A percentile compares a stretch with the other conserved stretches of the same genome.
phyloP scores from a whole-genome alignment of 2,888 invertebrate species.

The Acanthopleura granulata region DNA sequence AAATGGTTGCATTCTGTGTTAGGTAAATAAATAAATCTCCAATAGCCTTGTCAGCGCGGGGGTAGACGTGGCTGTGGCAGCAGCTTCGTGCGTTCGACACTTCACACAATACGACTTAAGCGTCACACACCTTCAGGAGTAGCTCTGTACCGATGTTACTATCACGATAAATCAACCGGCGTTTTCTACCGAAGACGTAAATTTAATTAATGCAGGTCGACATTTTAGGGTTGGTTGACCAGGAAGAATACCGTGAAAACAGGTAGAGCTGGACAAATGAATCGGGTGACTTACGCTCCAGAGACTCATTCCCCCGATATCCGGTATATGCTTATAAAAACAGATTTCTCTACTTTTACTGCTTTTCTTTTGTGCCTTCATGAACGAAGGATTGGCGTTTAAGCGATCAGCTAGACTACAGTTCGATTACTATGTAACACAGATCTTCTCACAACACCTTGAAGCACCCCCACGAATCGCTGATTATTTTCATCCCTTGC shows the following conservation, averaged over 20 bases:
- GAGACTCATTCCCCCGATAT: not conserved
- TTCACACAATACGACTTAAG: not conserved
- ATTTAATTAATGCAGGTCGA: conserved; percentile 10
- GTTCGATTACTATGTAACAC: too few relatives aligned
- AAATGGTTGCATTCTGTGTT: not conserved
- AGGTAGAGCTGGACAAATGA: not conserved
- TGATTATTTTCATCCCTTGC: too few relatives aligned
- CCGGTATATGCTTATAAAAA: not conserved
- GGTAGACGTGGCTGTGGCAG: too few relatives aligned
- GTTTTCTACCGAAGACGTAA: not conserved
- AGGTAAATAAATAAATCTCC: conserved; percentile 4
- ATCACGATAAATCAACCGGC: conserved; percentile 1
- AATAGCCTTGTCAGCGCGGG: not conserved
- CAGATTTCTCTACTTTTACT: too few relatives aligned
- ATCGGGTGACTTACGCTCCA: not conserved
- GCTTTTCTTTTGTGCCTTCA: too few relatives aligned
- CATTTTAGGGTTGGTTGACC: conserved; percentile 5
- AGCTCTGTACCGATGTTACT: not conserved
- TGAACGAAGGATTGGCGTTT: too few relatives aligned
- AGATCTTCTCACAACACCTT: too few relatives aligned
- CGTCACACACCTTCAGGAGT: not conserved
- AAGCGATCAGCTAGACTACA: too few relatives aligned
- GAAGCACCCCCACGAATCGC: too few relatives aligned
- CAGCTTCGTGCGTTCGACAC: too few relatives aligned
- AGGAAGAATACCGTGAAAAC: not conserved